These are phyloP conservation scores for Hyalella azteca DNA, from an alignment of 2,888 invertebrate genomes.

Conservation along the genomic window DNA sequence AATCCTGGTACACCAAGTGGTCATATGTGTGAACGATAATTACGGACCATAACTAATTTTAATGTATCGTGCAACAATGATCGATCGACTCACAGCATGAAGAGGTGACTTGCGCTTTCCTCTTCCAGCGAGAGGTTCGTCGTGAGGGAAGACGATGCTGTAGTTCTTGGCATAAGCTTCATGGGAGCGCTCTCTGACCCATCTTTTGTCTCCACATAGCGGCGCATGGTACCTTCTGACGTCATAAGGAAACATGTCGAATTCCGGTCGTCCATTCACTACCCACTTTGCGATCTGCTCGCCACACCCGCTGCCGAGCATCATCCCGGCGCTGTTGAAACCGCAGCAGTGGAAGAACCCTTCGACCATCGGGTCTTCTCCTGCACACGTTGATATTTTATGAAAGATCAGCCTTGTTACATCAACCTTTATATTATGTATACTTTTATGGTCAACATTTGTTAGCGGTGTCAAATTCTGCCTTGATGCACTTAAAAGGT, in stretches of 20 bases:
- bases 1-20: neutral
- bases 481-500: too few relatives aligned
- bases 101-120: constrained; percentile 74
- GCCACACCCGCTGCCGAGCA: constrained; percentile 86
- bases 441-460: too few relatives aligned
- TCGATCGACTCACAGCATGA: constrained; percentile 67
- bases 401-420: too few relatives aligned
- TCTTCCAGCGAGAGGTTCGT: constrained; percentile 81
- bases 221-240: constrained; percentile 42
- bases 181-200: constrained; percentile 83
- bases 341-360: constrained; percentile 87
- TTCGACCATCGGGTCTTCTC: constrained; percentile 64
- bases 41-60: too few relatives aligned
- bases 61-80: too few relatives aligned
- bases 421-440: too few relatives aligned
- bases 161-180: constrained; percentile 91
- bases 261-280: constrained; percentile 77
- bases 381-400: constrained; percentile 44
- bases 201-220: constrained; percentile 68
- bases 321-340: constrained; percentile 90
- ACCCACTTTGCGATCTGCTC: constrained; percentile 88
- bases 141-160: constrained; percentile 79
- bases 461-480: too few relatives aligned
- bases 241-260: constrained; percentile 74
- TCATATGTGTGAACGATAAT: too few relatives aligned